phyloP scores from a whole-genome alignment of 2,888 invertebrate species.

The Mongoloraphidia duomilia region DNA sequence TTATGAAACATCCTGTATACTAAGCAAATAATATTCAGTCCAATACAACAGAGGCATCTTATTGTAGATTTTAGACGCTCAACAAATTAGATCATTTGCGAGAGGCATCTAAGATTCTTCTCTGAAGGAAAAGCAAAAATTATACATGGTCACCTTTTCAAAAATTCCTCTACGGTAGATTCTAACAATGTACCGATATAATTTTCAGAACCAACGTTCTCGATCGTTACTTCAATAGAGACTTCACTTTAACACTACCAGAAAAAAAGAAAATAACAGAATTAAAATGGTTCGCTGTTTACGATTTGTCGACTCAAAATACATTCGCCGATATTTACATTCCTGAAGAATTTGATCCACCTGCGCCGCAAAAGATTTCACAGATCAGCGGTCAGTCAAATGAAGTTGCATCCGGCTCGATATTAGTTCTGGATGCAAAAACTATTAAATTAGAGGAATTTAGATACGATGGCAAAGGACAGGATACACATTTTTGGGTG shows the following conservation, averaged over 20 bases:
- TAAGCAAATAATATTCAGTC: conserved; percentile 31
- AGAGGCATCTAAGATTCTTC: no score
- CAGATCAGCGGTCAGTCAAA: conserved; percentile 46
- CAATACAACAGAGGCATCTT: no score
- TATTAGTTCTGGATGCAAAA: conserved; percentile 67
- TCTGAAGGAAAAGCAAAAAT: no score
- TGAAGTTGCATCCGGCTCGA: conserved; percentile 52
- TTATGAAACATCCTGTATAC: no score
- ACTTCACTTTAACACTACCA: conserved; percentile 66
- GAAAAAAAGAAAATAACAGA: conserved; percentile 76
- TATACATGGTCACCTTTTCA: no score
- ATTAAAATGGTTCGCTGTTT: conserved; percentile 79
- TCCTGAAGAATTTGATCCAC: conserved; percentile 82
- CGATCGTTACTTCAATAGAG: conserved; percentile 72
- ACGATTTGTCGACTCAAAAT: conserved; percentile 75
- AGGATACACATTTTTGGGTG: conserved; percentile 72
- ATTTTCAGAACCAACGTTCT: conserved; percentile 67
- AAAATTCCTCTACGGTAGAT: no score
- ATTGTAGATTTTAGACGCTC: no score
- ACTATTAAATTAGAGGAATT: conserved; percentile 64
- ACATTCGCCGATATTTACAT: conserved; percentile 81
- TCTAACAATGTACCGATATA: not conserved
- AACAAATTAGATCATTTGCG: no score
- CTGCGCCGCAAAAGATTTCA: conserved; percentile 48
- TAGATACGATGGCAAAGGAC: conserved; percentile 61